phyloP scores from a whole-genome alignment of 1,140 invertebrate species.

The Drosophila leontia region DNA sequence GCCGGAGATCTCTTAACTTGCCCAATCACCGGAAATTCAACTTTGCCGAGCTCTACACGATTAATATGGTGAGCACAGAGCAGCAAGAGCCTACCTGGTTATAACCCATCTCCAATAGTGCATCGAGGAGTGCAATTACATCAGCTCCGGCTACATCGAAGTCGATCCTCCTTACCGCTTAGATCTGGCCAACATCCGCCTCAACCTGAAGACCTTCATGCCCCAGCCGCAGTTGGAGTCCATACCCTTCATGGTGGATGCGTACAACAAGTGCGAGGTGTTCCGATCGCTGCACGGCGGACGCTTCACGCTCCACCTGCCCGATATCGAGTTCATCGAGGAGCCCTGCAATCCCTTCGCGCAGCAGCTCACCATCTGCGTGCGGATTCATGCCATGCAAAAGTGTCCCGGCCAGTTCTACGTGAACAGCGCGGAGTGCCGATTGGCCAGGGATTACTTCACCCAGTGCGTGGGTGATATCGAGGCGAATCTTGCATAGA shows the following conservation, averaged over 20 bases:
- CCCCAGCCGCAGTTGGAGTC: conserved; percentile 50
- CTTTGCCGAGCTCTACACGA: conserved; percentile 57
- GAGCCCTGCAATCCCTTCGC: conserved; percentile 65
- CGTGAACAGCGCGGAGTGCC: conserved; percentile 48
- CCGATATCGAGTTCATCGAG: conserved; percentile 65
- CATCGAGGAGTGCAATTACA: conserved; percentile 69
- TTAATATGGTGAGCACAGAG: conserved; percentile 61
- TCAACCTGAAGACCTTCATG: conserved; percentile 46
- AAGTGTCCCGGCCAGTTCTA: conserved; percentile 61
- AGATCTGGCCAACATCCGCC: conserved; percentile 50
- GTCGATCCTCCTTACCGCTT: conserved; percentile 62
- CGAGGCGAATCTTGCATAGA: conserved; percentile 44
- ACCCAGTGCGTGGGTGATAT: conserved; percentile 63
- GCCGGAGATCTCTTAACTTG: conserved; percentile 36
- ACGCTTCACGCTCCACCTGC: conserved; percentile 55
- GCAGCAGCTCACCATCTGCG: conserved; percentile 62
- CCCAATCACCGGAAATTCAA: conserved; percentile 39
- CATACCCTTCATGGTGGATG: conserved; percentile 51
- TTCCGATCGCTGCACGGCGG: conserved; percentile 46
- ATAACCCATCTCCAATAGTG: conserved; percentile 36
- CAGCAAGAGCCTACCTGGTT: too few relatives aligned
- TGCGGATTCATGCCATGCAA: conserved; percentile 67
- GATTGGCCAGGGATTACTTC: conserved; percentile 55
- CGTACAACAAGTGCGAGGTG: conserved; percentile 49
- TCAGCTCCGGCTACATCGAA: conserved; percentile 60